Conservation (phyloP, 2,113 vertebrate genomes). For the Telmatochromis bifrenatus region DNA sequence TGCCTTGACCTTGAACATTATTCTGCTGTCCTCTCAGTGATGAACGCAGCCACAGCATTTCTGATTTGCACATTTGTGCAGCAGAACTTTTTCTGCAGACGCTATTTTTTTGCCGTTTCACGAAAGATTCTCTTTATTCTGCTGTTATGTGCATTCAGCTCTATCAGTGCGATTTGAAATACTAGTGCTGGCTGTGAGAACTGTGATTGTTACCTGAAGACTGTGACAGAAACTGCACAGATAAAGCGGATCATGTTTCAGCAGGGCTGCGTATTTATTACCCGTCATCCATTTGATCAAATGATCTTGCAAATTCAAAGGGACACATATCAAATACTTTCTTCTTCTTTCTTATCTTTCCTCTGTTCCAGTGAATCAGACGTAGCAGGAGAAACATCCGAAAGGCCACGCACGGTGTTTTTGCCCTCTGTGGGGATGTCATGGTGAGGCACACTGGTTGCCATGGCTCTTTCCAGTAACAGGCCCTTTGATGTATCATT, state of each 20-base stretch:
- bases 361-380: neutral
- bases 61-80: neutral
- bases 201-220: neutral
- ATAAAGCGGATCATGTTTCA: neutral
- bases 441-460: conserved; percentile 22
- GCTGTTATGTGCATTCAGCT: neutral
- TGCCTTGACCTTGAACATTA: neutral
- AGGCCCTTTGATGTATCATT: conserved; percentile 27
- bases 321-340: neutral
- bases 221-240: neutral
- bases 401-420: neutral
- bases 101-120: neutral
- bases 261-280: neutral
- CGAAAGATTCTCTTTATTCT: neutral
- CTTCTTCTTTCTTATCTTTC: neutral
- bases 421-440: conserved; percentile 1
- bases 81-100: neutral
- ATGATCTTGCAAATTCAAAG: neutral
- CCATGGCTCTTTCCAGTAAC: conserved; percentile 29
- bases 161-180: neutral
- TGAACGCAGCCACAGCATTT: neutral
- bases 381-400: neutral
- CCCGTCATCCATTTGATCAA: neutral
- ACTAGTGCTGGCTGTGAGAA: neutral
- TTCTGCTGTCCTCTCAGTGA: neutral